Evolutionary conservation across 2,113 vertebrate species (phyloP), one percentile per base, ranked within the genome.

Genomic region (Brachypodius melanocephalos): DNA sequence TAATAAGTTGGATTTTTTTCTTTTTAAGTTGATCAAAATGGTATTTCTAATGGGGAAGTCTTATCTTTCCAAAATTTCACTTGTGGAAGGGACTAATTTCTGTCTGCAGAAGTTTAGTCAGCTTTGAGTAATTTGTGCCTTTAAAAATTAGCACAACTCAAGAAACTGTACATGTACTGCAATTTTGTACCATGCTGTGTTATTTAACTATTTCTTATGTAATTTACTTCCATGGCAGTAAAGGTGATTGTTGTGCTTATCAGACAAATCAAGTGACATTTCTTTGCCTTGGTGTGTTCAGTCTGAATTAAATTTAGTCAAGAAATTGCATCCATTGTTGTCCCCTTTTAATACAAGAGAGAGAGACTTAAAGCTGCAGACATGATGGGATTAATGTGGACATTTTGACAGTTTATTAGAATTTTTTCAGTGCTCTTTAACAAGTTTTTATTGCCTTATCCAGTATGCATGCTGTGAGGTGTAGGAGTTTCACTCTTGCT

Each of bases 251-350:
- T 67, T 84, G 65, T 82, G n/a, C 40, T 94, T 87, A 81, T 63
- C 77, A 85, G 66, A 95, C n/a, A 68, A 91, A 69, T 89, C 48
- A 85, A 75, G 65, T 75, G 82, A 65, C 42, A 42, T 54, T 65
- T 90, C 58, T 71, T 68, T 90, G 45, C 22, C n/a, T 31, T 91
- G 14, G 4, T 71, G 12, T 78, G 14, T 85, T 87, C 57, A 55
- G 18, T 67, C n/a, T 82, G 71, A 85, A 88, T 91, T 90, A 85
- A 87, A 82, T 94, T 75, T 88, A 65, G 74, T 59, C n/a, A 78
- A 40, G 82, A 93, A 88, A 95, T 89, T 63, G 29, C 9, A 36
- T 75, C 16, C 22, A 14, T 63, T 85, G 13, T 88, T 82, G n/a
- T 51, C 14, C 9, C 12, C 21, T 87, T 93, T 74, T 85, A 88